Evolutionary conservation across 1,140 invertebrate species (phyloP).

Genomic region (Pseudomyrmex pallidus): DNA sequence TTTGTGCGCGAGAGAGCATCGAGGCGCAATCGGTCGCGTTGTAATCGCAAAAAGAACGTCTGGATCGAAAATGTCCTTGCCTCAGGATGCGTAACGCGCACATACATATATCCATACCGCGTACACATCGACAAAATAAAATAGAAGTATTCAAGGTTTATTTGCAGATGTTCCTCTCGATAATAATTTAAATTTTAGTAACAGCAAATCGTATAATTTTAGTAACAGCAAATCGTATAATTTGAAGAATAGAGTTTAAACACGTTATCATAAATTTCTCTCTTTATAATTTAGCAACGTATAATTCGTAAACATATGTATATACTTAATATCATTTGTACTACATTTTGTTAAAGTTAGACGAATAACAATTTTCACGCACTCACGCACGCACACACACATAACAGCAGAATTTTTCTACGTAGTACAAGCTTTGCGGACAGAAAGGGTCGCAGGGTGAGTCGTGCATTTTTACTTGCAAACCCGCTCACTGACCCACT

Average conservation of each 20-base stretch:
- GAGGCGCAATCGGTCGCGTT: conserved; percentile 22
- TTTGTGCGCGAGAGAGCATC: neutral
- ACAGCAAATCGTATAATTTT: no score
- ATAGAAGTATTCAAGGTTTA: neutral
- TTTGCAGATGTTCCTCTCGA: neutral
- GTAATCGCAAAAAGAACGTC: conserved; percentile 25
- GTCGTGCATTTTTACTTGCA: conserved; percentile 32
- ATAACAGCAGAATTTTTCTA: no score
- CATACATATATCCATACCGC: neutral
- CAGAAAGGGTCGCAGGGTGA: conserved; percentile 4
- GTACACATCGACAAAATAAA: neutral
- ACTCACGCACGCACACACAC: no score
- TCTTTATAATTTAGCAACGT: no score
- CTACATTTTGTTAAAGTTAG: no score
- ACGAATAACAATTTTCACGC: no score
- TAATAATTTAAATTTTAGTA: neutral
- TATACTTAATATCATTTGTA: no score
- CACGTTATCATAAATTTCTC: no score
- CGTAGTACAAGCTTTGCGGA: neutral
- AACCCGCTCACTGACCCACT: conserved; percentile 37
- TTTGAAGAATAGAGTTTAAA: no score
- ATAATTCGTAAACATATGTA: no score
- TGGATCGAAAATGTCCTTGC: conserved; percentile 1
- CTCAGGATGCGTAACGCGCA: conserved; percentile 9
- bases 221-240: no score